These are phyloP conservation scores for Colletes latitarsis DNA, from an alignment of 1,140 invertebrate genomes.

Conservation along the genomic window DNA sequence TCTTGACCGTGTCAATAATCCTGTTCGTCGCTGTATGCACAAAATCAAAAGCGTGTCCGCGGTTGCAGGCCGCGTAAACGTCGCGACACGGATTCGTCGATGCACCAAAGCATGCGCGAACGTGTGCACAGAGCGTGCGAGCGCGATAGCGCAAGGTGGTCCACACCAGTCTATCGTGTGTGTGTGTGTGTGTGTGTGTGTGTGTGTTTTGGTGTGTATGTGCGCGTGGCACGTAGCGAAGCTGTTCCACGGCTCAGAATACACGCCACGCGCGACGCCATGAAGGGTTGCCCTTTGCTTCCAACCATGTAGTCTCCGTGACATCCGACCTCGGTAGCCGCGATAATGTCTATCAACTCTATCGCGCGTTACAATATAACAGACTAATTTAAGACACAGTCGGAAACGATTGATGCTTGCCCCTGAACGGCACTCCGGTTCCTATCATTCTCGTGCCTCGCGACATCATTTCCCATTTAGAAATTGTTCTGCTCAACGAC, in stretches of 20 bases:
- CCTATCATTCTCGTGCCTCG: not conserved
- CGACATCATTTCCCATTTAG: not conserved
- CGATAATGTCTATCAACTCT: conserved; percentile 68
- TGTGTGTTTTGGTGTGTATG: conserved; percentile 23
- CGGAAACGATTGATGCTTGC: not conserved
- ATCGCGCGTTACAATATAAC: conserved; percentile 46
- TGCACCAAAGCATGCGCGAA: conserved; percentile 6
- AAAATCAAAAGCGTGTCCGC: not conserved
- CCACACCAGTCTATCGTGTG: not conserved
- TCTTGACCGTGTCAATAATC: too few relatives aligned
- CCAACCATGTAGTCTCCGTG: conserved; percentile 54
- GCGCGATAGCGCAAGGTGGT: not conserved
- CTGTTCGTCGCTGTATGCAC: not conserved
- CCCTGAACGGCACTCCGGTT: not conserved
- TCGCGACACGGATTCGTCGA: conserved; percentile 27
- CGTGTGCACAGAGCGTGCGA: not conserved
- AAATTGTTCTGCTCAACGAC: not conserved
- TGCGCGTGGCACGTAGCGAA: conserved; percentile 42
- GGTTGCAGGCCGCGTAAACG: not conserved
- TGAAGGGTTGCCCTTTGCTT: conserved; percentile 8
- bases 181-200: conserved; percentile 14
- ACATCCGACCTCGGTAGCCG: conserved; percentile 62
- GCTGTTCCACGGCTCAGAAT: conserved; percentile 23
- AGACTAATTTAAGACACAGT: conserved; percentile 14
- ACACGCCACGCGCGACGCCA: conserved; percentile 1